These are phyloP conservation scores for Petrocephalus zakoni DNA, from an alignment of 2,113 vertebrate genomes.

Conservation along the genomic window DNA sequence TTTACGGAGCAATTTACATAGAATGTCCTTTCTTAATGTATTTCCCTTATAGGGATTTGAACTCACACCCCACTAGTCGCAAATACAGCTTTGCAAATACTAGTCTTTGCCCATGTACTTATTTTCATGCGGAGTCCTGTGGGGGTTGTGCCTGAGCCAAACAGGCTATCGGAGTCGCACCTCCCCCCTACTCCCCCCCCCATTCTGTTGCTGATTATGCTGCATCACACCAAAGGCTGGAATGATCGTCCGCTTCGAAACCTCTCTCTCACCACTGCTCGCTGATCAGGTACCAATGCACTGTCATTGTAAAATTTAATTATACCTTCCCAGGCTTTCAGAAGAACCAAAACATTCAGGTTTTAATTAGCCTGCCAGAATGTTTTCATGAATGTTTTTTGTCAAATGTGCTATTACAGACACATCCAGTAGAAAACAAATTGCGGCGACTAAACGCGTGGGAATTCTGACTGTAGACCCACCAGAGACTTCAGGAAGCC, in stretches of 20 bases:
- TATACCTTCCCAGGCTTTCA: not conserved
- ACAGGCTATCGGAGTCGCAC: not conserved
- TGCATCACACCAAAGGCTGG: not conserved
- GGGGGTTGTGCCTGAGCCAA: conserved; percentile 27
- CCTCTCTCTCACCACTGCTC: not conserved
- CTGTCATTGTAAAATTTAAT: not conserved
- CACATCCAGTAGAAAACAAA: not conserved
- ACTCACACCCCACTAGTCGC: not conserved
- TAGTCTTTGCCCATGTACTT: not conserved
- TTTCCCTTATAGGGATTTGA: not conserved
- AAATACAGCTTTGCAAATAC: not conserved
- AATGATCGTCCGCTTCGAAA: not conserved
- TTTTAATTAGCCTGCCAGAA: not conserved
- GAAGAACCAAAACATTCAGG: not conserved
- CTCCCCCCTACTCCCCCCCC: not conserved
- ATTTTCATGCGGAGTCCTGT: conserved; percentile 30
- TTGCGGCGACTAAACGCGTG: not conserved
- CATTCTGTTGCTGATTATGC: not conserved
- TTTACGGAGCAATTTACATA: not conserved
- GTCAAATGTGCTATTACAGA: not conserved
- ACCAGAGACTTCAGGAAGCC: not conserved
- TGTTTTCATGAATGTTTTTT: not conserved
- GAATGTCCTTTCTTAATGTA: not conserved
- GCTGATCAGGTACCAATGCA: not conserved
- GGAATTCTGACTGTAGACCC: not conserved